Base-by-base conservation (phyloP, 2,888 invertebrate species). In the Mongoloraphidia duomilia region DNA sequence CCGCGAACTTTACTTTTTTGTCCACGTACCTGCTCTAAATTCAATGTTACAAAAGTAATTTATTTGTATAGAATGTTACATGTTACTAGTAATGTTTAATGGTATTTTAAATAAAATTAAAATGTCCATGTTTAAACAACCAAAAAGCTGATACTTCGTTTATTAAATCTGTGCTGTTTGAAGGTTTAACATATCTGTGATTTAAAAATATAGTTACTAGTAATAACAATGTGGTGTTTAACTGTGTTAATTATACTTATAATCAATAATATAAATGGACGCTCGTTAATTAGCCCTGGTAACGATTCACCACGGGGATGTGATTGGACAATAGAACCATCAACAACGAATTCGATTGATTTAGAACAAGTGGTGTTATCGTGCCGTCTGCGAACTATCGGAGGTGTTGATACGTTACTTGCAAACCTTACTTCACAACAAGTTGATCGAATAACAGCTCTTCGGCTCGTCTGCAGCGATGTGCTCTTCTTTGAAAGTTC, bases 401-500 rank as follows among this genome's bases (percentile, higher is more conserved):
- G 76, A 61, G 78, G 76, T 63, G 79, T 81, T 59, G 79, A 81
- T 58, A 71, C 75, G 58, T 70, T 84, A 57, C 71, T 84, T 61
- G 76, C 77, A 57, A 83, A 83, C 65, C 73, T 84, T 59, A 81
- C 79, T 56, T 72, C 76, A 61, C 73, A 76, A 42, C 81, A 82
- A 65, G 75, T 79, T 55, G 83, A 84, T 61, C 74, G 79, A 57
- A 74, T 82, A 58, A 76, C 77, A 61, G 78, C 80, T 12, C 68
- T 84, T 57, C 75, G 75, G 59, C 72, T 84, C 54, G 80, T 82
- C 67, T 84, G 84, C 69, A 83, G 79, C 69, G 84, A 83, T 62
- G 79, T 80, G 55, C 67, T 83, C 55, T 82, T 82, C 67, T 82
- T 80, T 62, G 84, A 84, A 65, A 82, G 82, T 61, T 79, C 79